Base-by-base conservation (phyloP, 2,888 invertebrate genomes). In the Nephrocerus scutellatus region DNA sequence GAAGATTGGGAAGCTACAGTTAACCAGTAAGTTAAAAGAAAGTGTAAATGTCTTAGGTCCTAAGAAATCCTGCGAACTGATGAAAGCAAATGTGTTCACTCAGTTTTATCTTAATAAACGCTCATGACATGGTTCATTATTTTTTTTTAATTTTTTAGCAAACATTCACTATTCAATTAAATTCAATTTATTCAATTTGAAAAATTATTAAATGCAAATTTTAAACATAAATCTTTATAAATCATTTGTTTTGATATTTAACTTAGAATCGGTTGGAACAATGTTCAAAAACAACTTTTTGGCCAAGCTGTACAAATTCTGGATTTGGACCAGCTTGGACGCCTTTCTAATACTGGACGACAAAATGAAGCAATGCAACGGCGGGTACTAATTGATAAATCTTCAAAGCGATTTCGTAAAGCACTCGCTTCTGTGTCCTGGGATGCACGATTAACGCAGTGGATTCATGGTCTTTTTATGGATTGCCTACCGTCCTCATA, bases 391-490 rank as follows among this genome's bases (percentile, higher is more conserved):
- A 72, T 84, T 2, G 84, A 86, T 53, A 82, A 79, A 50, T 78
- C 84, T 2, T 76, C 79, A 0, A 71, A 76, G 46, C 70, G 79
- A 39, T 70, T 85, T 48, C 71, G 86, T 22, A 76, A 79, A 48
- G 70, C 79, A n/a, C 67, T 87, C 45, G 78, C 82, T 0, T 73
- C 76, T 4, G 72, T 82, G 8, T 71, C 74, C n/a, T 88, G 86
- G 86, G 84, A 87, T 51, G 62, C 74, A 16, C 76, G 78, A 48
- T 65, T 82, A 16, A 74, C 78, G 1, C 83, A 85, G 50, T 89
- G 89, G 89, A 62, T 89, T 21, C 87, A 89, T 62, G 70, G 74
- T 26, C 61, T 82, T 8, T 61, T 88, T 6, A 72, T 85, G 49
- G 84, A 86, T 45, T 70, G 76, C 53, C 65, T 86, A 30, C 78